A percentile compares a stretch with the other conserved stretches of the same genome.
Conservation (phyloP, 2,113 vertebrate species). For the Charadrius vociferus region DNA sequence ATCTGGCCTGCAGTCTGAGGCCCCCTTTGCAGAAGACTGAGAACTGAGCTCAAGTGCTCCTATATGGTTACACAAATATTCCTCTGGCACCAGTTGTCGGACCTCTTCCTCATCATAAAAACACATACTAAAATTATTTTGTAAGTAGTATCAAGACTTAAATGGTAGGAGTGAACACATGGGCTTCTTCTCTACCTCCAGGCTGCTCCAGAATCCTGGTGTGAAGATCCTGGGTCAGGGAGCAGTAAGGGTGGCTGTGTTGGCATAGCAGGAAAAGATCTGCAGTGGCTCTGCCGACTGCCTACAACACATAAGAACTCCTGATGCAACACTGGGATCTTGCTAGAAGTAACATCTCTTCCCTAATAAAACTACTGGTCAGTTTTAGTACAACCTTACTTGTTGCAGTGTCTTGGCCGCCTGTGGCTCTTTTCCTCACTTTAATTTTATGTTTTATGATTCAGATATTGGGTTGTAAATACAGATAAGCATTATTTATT, state of each 20-base stretch:
- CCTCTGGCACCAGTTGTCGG: neutral
- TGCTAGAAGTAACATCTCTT: neutral
- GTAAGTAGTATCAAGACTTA: neutral
- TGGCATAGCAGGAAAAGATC: neutral
- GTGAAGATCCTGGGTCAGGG: neutral
- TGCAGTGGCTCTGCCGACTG: neutral
- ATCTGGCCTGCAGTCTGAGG: neutral
- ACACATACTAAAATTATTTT: neutral
- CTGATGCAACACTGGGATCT: neutral
- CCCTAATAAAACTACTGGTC: neutral
- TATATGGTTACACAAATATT: neutral
- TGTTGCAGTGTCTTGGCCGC: neutral
- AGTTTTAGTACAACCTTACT: neutral
- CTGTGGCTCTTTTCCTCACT: neutral
- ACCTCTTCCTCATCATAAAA: neutral
- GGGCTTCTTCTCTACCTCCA: neutral
- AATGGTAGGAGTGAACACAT: neutral
- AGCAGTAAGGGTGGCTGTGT: neutral
- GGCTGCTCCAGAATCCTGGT: neutral
- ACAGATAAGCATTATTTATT: neutral
- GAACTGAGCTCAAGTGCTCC: neutral
- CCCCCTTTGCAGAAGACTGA: neutral
- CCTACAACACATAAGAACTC: neutral
- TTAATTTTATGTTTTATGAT: neutral
- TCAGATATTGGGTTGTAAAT: neutral